A percentile compares a stretch with the other conserved stretches of the same genome.
phyloP scores from a whole-genome alignment of 1,140 invertebrate species.

The Arctopsyche grandis region DNA sequence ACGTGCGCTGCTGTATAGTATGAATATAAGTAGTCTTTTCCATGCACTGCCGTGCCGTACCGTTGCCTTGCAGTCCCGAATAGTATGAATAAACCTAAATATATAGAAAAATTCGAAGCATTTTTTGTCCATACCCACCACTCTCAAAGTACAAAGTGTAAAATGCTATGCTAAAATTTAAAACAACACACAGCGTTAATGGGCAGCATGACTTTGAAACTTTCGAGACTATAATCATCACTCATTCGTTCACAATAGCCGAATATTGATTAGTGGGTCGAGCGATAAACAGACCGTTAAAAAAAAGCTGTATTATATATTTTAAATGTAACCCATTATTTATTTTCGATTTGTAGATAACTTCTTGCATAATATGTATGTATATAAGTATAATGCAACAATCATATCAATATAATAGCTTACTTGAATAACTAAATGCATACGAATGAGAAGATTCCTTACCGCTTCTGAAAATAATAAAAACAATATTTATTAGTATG shows the following conservation, averaged over 20 bases:
- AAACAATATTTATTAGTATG: constrained; percentile 2
- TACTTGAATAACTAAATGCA: neutral
- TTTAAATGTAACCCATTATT: neutral
- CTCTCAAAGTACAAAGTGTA: no score
- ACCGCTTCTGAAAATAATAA: constrained; percentile 32
- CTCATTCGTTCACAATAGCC: constrained; percentile 17
- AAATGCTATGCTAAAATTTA: no score
- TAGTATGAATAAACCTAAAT: no score
- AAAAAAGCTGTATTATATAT: neutral
- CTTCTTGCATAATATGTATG: neutral
- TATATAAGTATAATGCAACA: no score
- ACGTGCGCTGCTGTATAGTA: no score
- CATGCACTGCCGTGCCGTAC: no score
- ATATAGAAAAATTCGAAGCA: no score
- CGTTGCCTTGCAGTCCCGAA: no score
- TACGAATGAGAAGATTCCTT: neutral
- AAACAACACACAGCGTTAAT: no score
- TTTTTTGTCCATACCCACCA: no score
- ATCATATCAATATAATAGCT: no score
- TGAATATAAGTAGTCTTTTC: no score
- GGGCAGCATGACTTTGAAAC: neutral
- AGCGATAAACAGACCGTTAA: neutral
- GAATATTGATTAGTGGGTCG: constrained; percentile 27
- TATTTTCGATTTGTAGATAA: neutral
- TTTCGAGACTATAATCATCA: constrained; percentile 14